Evolutionary conservation across 53 echinoderm and acorn worm species (phyloP), one percentile per base, ranked within the genome.

Genomic region (Crossaster papposus): DNA sequence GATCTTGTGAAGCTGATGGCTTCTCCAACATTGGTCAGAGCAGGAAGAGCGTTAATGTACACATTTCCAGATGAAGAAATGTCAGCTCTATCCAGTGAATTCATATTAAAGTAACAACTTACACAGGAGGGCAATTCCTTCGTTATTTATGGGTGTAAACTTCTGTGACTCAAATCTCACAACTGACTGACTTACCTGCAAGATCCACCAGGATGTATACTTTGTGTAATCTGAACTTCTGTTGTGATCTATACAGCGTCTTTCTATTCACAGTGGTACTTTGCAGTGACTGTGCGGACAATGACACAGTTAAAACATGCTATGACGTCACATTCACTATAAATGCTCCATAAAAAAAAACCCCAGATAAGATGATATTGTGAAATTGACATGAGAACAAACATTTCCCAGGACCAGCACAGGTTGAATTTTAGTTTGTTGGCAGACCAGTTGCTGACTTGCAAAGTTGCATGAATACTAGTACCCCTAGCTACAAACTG

Each of bases 41-140:
- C n/a, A n/a, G n/a, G n/a, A n/a, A n/a, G n/a, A n/a, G n/a, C n/a
- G n/a, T n/a, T n/a, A n/a, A n/a, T n/a, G n/a, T n/a, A n/a, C n/a
- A n/a, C n/a, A n/a, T n/a, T n/a, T n/a, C n/a, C n/a, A n/a, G 74
- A 73, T 73, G 15, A 9, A 73, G 74, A 73, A 29, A 73, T 15
- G 74, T 73, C 74, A 73, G 36, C 74, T 73, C 74, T 73, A 73
- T 73, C 74, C 74, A 73, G 74, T 73, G 33, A 73, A 73, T 73
- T 73, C 74, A 73, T 73, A 14, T 17, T 73, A 73, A 73, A 73
- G 74, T 73, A 36, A 73, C 36, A 73, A 73, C 64, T 64, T 64
- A 64, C 64, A 64, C 64, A 64, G 64, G 64, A 4, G 64, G 64
- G 64, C 64, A 64, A 64, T 9, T 64, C 64, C 64, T 64, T 64